A percentile compares a stretch with the other conserved stretches of the same genome.
Conservation (phyloP, 37 sponge, comb jelly and placozoan genomes). For the Oopsacas minuta region DNA sequence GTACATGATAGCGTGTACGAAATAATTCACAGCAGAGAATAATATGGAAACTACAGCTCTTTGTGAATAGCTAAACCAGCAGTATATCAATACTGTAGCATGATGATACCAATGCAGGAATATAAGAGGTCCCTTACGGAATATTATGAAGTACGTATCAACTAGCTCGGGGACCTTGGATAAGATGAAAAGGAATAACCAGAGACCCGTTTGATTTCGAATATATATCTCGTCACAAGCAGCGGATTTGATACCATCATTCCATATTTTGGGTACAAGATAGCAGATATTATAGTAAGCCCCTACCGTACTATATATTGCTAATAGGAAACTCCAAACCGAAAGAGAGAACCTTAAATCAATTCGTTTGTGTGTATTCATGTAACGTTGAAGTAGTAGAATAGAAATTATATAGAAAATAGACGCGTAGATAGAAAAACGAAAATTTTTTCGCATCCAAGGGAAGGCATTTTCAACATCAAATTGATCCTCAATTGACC, state of each 20-base stretch:
- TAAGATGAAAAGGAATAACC: slow-evolving; percentile 64
- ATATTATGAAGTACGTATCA: slow-evolving; percentile 75
- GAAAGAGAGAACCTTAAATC: neutral
- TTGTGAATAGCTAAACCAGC: slow-evolving; percentile 58
- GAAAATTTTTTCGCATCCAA: neutral
- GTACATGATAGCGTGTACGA: slow-evolving; percentile 85
- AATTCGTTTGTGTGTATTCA: neutral
- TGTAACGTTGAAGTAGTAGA: neutral
- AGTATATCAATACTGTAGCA: slow-evolving; percentile 71
- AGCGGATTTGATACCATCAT: neutral
- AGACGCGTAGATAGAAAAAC: neutral
- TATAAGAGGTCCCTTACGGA: slow-evolving; percentile 52
- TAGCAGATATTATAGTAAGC: neutral
- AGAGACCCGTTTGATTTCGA: slow-evolving; percentile 37
- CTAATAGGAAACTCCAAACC: neutral
- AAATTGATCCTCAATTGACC: neutral
- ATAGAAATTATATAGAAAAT: neutral
- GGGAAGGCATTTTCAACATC: neutral
- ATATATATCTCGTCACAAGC: neutral
- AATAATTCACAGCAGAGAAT: slow-evolving; percentile 55
- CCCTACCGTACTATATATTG: neutral
- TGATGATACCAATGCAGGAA: slow-evolving; percentile 92
- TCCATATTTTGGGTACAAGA: neutral
- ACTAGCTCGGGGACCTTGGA: slow-evolving; percentile 78
- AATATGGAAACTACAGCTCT: slow-evolving; percentile 30